Evolutionary conservation across 37 sponge, comb jelly and placozoan species (phyloP).

Genomic region (Dysidea cf. avara): DNA sequence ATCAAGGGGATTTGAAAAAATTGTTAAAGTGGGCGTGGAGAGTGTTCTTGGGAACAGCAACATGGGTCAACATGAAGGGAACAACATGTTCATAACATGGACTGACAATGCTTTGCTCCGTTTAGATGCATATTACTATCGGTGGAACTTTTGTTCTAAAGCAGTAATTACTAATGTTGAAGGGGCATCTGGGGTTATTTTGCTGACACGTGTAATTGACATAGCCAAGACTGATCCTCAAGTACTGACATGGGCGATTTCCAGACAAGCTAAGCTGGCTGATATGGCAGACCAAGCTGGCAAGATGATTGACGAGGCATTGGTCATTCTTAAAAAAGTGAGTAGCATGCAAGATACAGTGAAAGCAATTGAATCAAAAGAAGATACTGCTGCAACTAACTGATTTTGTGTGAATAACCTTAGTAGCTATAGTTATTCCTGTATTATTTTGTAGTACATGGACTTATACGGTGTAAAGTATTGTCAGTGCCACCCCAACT

Average conservation of each 20-base stretch:
- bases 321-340: neutral
- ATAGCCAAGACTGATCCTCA: too few relatives aligned
- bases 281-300: neutral
- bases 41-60: slow-evolving; percentile 9
- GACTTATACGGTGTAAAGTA: too few relatives aligned
- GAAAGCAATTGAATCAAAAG: neutral
- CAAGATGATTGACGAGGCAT: neutral
- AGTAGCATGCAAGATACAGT: neutral
- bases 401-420: too few relatives aligned
- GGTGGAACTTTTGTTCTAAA: slow-evolving; percentile 27
- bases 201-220: slow-evolving; percentile 35
- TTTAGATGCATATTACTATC: slow-evolving; percentile 38
- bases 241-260: slow-evolving; percentile 31
- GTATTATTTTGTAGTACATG: too few relatives aligned
- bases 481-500: too few relatives aligned
- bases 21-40: slow-evolving; percentile 1
- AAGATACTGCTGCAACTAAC: too few relatives aligned
- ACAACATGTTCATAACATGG: slow-evolving; percentile 32
- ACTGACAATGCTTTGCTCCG: slow-evolving; percentile 26
- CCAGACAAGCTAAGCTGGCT: neutral
- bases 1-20: neutral
- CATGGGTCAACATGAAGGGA: slow-evolving; percentile 15
- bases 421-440: too few relatives aligned
- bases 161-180: slow-evolving; percentile 22
- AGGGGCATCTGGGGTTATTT: slow-evolving; percentile 9